Base-by-base conservation (phyloP, 2,797 vertebrate species). In the Rhincodon typus region DNA sequence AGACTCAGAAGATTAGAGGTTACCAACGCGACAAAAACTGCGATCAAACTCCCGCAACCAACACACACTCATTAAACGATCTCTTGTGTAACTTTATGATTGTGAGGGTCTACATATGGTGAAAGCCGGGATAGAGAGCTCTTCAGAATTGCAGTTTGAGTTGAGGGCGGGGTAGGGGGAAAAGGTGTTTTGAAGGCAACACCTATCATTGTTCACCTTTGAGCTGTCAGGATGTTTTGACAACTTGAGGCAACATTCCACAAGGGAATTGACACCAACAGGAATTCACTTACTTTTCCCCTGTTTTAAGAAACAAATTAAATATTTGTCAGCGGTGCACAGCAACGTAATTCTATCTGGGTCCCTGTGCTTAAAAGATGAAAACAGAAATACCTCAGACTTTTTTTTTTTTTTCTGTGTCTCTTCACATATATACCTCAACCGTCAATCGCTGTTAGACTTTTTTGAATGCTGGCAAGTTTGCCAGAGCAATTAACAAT, bases 381-480 rank as follows among this genome's bases (percentile, higher is more conserved):
- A 46, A 77, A 72, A 53, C 42, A 34, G 50, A 77, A 77, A 74
- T 95, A 95, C 69, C 94, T 95, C 94, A 95, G 30, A n/a, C 3
- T 50, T 46, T 72, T n/a, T 95, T 46, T 46, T 50, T 50, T 95
- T 46, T 46, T 50, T 50, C 46, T 46, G 93, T 72, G 67, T 72
- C 67, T 27, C 94, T 95, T 57, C 42, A 74, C 4, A 95, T 19
- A 53, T 67, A 94, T 50, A 95, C 94, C 94, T 74, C 94, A 95
- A 50, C 94, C 53, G 27, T 72, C 70, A 74, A 38, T 94, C 53
- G 34, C 38, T 50, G 69, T 94, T 95, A 46, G 34, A 77, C 46
- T 53, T 77, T 95, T 94, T 74, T 77, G 13, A 94, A 95, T 53
- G 30, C 70, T 57, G 50, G 70, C 25, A 50, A 74, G 70, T 95